Conservation (phyloP, 2,888 invertebrate species). For the Drosophila neutralis region DNA sequence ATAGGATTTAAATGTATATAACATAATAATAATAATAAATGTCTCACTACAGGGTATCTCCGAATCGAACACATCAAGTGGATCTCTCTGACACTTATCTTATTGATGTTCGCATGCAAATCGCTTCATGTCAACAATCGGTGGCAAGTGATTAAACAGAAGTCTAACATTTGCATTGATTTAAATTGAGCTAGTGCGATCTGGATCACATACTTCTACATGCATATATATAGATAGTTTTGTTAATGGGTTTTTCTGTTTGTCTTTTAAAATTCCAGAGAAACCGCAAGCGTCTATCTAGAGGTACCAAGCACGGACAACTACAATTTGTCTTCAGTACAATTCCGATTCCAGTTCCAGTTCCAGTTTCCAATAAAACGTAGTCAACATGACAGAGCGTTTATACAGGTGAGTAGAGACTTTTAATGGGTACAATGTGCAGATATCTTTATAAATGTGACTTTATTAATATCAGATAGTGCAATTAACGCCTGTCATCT, state of each 20-base stretch:
- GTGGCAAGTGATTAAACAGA: constrained; percentile 28
- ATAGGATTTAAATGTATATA: background rate
- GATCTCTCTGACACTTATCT: constrained; percentile 2
- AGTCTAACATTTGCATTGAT: constrained; percentile 25
- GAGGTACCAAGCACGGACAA: constrained; percentile 45
- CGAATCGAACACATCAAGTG: background rate
- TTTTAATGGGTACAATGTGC: background rate
- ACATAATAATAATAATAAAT: background rate
- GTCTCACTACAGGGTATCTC: constrained; percentile 11
- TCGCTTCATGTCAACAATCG: constrained; percentile 47
- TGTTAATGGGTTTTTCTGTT: constrained; percentile 35
- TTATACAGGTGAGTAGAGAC: constrained; percentile 63
- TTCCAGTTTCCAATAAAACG: constrained; percentile 8
- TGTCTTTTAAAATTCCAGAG: constrained; percentile 44
- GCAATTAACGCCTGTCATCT: background rate
- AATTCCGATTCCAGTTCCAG: constrained; percentile 9
- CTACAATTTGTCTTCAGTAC: constrained; percentile 24
- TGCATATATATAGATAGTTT: constrained; percentile 27
- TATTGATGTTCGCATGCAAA: constrained; percentile 57
- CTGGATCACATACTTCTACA: constrained; percentile 16
- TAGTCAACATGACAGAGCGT: constrained; percentile 66
- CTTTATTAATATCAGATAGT: background rate
- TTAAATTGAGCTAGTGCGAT: constrained; percentile 15
- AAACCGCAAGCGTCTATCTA: constrained; percentile 32
- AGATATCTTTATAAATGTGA: background rate